phyloP scores from a whole-genome alignment of 2,888 invertebrate species.

The Sicus ferrugineus region DNA sequence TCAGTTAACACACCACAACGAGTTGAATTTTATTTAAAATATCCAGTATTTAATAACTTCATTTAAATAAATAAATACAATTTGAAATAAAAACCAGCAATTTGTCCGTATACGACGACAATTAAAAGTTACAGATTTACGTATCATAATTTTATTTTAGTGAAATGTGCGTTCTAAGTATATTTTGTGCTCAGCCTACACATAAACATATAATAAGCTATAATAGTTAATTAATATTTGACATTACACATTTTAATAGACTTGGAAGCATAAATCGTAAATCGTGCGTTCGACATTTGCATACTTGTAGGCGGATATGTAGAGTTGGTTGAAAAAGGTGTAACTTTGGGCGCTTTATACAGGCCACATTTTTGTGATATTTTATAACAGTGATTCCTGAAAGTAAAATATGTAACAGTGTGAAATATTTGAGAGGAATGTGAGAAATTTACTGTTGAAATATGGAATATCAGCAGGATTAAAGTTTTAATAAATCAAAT shows the following conservation, averaged over 20 bases:
- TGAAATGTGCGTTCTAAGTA: constrained; percentile 6
- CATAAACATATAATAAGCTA: background rate
- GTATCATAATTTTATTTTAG: constrained; percentile 11
- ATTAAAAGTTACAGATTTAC: background rate
- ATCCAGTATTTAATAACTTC: too few species aligned
- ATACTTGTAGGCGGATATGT: constrained; percentile 32
- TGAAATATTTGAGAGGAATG: background rate
- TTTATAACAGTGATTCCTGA: constrained; percentile 42
- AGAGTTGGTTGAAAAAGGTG: constrained; percentile 20
- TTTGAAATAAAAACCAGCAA: background rate
- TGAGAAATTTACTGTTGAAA: constrained; percentile 13
- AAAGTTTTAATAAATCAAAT: background rate
- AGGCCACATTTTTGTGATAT: background rate
- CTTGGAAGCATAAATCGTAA: background rate
- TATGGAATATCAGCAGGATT: background rate
- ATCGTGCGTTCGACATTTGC: constrained; percentile 28
- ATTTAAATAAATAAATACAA: background rate
- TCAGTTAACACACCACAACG: too few species aligned
- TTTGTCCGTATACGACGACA: background rate
- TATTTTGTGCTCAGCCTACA: background rate
- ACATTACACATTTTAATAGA: background rate
- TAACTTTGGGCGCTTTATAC: constrained; percentile 16
- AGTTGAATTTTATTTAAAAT: too few species aligned
- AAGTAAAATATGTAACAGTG: constrained; percentile 34
- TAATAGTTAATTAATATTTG: background rate